A percentile compares a stretch with the other conserved stretches of the same genome.
Conservation (phyloP, 2,888 invertebrate species). For the Eupithecia pulchellata region DNA sequence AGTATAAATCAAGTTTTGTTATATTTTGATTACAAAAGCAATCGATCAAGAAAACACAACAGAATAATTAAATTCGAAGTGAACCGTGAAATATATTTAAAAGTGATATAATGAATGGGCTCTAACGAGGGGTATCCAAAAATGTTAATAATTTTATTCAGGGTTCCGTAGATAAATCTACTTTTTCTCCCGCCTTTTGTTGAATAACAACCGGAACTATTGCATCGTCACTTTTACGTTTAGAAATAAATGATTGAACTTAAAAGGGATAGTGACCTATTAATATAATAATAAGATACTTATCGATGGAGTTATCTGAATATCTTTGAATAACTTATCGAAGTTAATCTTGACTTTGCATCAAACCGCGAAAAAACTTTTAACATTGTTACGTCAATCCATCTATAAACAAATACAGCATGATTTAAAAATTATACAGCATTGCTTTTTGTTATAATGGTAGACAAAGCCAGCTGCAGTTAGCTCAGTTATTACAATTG, state of each 20-base stretch:
- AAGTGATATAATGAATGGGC: conserved; percentile 65
- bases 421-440: too few relatives aligned
- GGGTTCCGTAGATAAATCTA: conserved; percentile 48
- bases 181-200: conserved; percentile 19
- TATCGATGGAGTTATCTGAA: neutral
- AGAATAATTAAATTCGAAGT: conserved; percentile 46
- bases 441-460: too few relatives aligned
- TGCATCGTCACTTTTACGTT: conserved; percentile 31
- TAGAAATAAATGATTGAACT: neutral
- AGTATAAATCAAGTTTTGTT: neutral
- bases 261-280: neutral
- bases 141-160: conserved; percentile 51
- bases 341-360: too few relatives aligned
- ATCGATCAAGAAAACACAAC: conserved; percentile 34
- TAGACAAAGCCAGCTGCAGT: too few relatives aligned
- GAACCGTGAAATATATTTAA: conserved; percentile 55
- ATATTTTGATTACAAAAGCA: neutral
- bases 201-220: conserved; percentile 14
- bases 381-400: too few relatives aligned
- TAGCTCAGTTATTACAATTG: too few relatives aligned
- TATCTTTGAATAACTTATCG: neutral
- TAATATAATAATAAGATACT: neutral
- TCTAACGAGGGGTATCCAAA: conserved; percentile 62
- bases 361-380: too few relatives aligned
- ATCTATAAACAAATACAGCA: too few relatives aligned